A percentile compares a stretch with the other conserved stretches of the same genome.
phyloP scores from a whole-genome alignment of 2,888 invertebrate species.

The Mactromeris polynyma region DNA sequence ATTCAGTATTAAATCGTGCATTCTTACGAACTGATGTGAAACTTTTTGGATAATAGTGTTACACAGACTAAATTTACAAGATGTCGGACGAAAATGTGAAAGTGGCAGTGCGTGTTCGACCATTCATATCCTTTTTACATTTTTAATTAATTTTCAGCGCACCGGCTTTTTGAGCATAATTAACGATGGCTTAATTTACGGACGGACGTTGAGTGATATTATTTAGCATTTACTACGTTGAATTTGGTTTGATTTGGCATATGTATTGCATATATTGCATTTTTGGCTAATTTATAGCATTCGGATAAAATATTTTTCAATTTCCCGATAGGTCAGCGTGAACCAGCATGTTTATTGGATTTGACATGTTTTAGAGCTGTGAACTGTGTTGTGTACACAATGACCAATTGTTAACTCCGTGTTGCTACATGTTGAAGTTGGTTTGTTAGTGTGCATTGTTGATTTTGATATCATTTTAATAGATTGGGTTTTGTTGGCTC shows the following conservation, averaged over 20 bases:
- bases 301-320: not conserved
- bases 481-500: no score
- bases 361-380: slow-evolving; percentile 4
- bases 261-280: not conserved
- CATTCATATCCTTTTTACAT: slow-evolving; percentile 87
- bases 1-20: slow-evolving; percentile 28
- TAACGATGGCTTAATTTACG: not conserved
- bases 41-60: slow-evolving; percentile 27
- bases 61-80: slow-evolving; percentile 31
- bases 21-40: not conserved
- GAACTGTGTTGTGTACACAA: slow-evolving; percentile 9
- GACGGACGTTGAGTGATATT: not conserved
- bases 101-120: slow-evolving; percentile 89
- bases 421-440: not conserved
- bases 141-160: slow-evolving; percentile 36
- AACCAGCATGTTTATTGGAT: slow-evolving; percentile 15
- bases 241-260: not conserved
- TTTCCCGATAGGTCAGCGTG: not conserved
- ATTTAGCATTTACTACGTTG: not conserved
- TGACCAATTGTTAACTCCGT: not conserved
- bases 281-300: not conserved
- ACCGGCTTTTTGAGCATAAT: slow-evolving; percentile 31
- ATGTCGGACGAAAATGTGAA: slow-evolving; percentile 88
- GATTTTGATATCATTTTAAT: not conserved
- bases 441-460: not conserved